Base-by-base conservation (phyloP, 2,797 vertebrate genomes). In the Capromys pilorides region DNA sequence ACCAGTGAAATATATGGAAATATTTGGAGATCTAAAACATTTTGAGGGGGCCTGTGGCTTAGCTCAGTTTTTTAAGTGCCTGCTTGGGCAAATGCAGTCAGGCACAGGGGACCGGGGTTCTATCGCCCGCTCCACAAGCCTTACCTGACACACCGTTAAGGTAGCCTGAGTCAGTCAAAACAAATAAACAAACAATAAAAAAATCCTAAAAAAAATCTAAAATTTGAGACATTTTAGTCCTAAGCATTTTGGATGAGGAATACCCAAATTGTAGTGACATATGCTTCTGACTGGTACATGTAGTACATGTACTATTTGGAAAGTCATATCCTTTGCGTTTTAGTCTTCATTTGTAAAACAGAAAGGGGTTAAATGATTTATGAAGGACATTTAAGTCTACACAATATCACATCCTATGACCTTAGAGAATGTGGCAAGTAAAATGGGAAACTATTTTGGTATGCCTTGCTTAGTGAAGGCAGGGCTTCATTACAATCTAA, bases 401-500 rank as follows among this genome's bases (percentile, higher is more conserved):
- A 67, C 19, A 67, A 21, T 67, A 80, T 94, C 57, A 61, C 12
- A 13, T 90, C 73, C 62, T 92, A 5, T 94, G 69, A 80, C 59
- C 39, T 39, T 92, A 84, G 1, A 45, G n/a, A 14, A 83, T 16
- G 57, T 93, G 78, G 28, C 51, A 88, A 90, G 39, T 92, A 85
- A 93, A 91, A 89, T 18, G 71, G 28, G 39, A 95, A 86, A 28
- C 41, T 91, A 6, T 94, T 75, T 75, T 75, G 79, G 21, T 67
- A 92, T 66, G 16, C n/a, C 49, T 89, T 89, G 33, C 61, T 88
- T 93, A 91, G 82, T 88, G 88, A 95, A 91, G 49, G 57, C 13
- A 81, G 49, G 39, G 54, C 19, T 59, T 89, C 66, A 41, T 83
- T 86, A 86, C 62, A 8, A 75, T 84, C n/a, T 21, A 19, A 33